Percentiles rank a stretch among this genome's conserved stretches.
Conservation (phyloP, 2,113 vertebrate genomes). For the Lethenteron reissneri region DNA sequence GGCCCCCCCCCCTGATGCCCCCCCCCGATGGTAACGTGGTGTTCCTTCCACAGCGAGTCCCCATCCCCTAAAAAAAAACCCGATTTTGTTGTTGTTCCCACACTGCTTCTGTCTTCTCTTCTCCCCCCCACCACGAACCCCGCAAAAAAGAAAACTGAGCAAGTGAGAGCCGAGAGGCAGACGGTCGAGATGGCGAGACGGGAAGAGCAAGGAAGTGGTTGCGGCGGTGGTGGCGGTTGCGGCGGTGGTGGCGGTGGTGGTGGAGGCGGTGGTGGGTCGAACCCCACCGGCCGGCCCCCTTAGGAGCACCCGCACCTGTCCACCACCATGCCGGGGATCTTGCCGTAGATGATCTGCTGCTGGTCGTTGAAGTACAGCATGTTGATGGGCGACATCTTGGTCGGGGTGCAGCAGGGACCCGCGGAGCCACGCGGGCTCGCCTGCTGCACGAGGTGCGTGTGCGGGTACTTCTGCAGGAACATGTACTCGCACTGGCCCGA, state of each 20-base stretch:
- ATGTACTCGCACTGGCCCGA: slow-evolving; percentile 98
- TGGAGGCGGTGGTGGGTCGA: too few relatives aligned
- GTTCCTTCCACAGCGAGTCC: too few relatives aligned
- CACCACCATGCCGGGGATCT: slow-evolving; percentile 96
- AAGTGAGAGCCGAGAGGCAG: background rate
- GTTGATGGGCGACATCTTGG: slow-evolving; percentile 99
- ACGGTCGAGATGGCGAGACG: background rate
- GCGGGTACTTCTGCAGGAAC: slow-evolving; percentile 99
- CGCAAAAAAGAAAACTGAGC: background rate
- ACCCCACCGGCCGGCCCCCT: slow-evolving; percentile 12
- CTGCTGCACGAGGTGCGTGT: slow-evolving; percentile 89
- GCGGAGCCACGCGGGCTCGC: slow-evolving; percentile 81
- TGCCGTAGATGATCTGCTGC: slow-evolving; percentile 95
- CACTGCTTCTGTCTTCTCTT: too few relatives aligned
- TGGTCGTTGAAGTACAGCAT: slow-evolving; percentile 99
- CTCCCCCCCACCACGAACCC: too few relatives aligned
- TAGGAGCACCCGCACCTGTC: slow-evolving; percentile 91
- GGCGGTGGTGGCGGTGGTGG: too few relatives aligned
- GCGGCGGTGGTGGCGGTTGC: too few relatives aligned
- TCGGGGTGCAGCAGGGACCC: slow-evolving; percentile 86
- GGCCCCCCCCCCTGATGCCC: too few relatives aligned
- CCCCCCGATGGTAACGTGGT: too few relatives aligned
- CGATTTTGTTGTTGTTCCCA: too few relatives aligned
- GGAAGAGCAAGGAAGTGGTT: background rate
- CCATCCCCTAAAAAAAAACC: too few relatives aligned